Conservation (phyloP, 2,113 vertebrate genomes). For the Tauraco erythrolophus region DNA sequence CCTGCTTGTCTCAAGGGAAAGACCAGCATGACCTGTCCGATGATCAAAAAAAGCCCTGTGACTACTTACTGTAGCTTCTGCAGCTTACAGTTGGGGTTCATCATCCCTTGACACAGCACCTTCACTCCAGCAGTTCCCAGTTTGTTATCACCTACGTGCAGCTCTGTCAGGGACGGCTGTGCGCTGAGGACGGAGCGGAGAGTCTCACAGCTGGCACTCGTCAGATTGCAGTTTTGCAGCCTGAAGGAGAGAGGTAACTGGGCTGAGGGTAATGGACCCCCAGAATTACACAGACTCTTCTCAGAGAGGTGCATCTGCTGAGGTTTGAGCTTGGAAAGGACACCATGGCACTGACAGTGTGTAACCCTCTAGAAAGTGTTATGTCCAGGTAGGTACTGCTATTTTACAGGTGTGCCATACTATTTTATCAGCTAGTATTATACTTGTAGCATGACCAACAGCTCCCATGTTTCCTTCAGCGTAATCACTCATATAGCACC, state of each 20-base stretch:
- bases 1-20: background rate
- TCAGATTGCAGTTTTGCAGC: slow-evolving; percentile 76
- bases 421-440: background rate
- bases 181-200: slow-evolving; percentile 34
- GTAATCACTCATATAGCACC: background rate
- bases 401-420: background rate
- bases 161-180: slow-evolving; percentile 52
- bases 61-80: slow-evolving; percentile 76
- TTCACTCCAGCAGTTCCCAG: slow-evolving; percentile 70
- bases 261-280: background rate
- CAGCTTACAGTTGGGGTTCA: slow-evolving; percentile 72
- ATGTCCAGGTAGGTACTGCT: background rate
- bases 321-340: background rate
- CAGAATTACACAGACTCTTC: background rate
- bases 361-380: background rate
- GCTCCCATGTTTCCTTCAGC: background rate
- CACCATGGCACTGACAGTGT: accelerated
- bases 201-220: slow-evolving; percentile 46
- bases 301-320: background rate
- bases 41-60: background rate
- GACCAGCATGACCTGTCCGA: background rate
- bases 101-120: slow-evolving; percentile 73
- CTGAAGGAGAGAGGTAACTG: background rate
- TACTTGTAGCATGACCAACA: background rate
- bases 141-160: slow-evolving; percentile 67